A percentile compares a stretch with the other conserved stretches of the same genome.
Conservation (phyloP, 2,888 invertebrate genomes). For the Troides oblongomaculatus region DNA sequence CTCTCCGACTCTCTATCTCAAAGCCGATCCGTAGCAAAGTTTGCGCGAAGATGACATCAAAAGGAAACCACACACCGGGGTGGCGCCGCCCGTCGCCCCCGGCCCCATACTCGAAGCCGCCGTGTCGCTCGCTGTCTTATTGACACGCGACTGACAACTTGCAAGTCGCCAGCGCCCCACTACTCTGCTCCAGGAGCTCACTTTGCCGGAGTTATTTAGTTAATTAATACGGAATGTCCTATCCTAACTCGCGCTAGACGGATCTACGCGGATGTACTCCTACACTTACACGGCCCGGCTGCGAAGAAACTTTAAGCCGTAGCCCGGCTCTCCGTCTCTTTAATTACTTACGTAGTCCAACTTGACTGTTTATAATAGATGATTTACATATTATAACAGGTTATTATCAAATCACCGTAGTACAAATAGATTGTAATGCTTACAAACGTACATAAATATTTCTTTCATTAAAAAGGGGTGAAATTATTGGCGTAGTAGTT, state of each 20-base stretch:
- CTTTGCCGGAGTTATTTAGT: conserved; percentile 77
- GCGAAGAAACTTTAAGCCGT: conserved; percentile 68
- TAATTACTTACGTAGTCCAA: conserved; percentile 61
- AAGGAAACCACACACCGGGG: conserved; percentile 80
- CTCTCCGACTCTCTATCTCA: conserved; percentile 81
- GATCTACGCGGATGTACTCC: conserved; percentile 47
- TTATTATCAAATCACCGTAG: no score
- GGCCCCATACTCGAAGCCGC: conserved; percentile 74
- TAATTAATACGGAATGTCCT: conserved; percentile 80
- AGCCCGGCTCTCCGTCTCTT: conserved; percentile 49
- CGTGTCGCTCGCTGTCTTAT: conserved; percentile 76
- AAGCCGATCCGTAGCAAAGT: conserved; percentile 81
- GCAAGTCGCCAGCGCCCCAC: conserved; percentile 64
- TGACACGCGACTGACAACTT: conserved; percentile 78
- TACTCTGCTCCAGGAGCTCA: conserved; percentile 62
- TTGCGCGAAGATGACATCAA: conserved; percentile 81
- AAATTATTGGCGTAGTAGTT: no score
- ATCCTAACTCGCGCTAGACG: conserved; percentile 69
- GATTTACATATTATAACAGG: no score
- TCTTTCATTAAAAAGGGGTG: no score
- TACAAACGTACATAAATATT: no score
- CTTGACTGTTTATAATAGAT: conserved; percentile 30
- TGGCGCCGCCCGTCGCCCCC: conserved; percentile 57
- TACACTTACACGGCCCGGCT: conserved; percentile 60
- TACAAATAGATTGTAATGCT: no score